These are phyloP conservation scores for Drosophila lacteicornis DNA, from an alignment of 1,140 invertebrate genomes.

Conservation along the genomic window DNA sequence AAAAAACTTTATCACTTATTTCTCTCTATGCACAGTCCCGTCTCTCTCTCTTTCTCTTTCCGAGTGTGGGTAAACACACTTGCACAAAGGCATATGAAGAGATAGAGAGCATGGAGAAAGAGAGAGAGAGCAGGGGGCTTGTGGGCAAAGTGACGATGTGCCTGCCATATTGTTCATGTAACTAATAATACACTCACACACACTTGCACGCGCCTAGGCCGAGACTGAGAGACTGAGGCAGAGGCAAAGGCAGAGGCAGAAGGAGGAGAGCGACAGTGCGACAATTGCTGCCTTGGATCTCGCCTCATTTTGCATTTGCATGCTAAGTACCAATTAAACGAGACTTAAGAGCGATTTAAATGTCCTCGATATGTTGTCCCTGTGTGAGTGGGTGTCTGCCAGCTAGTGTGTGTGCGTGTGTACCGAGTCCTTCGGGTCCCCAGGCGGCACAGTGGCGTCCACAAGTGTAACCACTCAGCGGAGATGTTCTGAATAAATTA, in stretches of 20 bases:
- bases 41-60: background rate
- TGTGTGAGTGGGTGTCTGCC: slow-evolving; percentile 3
- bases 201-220: background rate
- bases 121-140: background rate
- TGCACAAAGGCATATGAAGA: slow-evolving; percentile 2
- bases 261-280: slow-evolving; percentile 20
- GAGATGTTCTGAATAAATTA: slow-evolving; percentile 7
- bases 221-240: background rate
- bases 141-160: slow-evolving; percentile 17
- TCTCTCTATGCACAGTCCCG: slow-evolving; percentile 1
- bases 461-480: slow-evolving; percentile 1
- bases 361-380: slow-evolving; percentile 59
- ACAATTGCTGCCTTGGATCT: slow-evolving; percentile 65
- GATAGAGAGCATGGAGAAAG: background rate
- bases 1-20: background rate
- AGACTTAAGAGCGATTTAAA: slow-evolving; percentile 72
- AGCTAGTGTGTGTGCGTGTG: background rate
- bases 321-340: slow-evolving; percentile 76
- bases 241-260: background rate
- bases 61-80: slow-evolving; percentile 34
- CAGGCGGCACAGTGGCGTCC: slow-evolving; percentile 10
- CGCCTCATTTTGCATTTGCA: slow-evolving; percentile 74
- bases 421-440: background rate
- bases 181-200: slow-evolving; percentile 41
- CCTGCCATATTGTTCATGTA: slow-evolving; percentile 48